Base-by-base conservation (phyloP, 1,140 invertebrate species). In the Drosophila pallidifrons region DNA sequence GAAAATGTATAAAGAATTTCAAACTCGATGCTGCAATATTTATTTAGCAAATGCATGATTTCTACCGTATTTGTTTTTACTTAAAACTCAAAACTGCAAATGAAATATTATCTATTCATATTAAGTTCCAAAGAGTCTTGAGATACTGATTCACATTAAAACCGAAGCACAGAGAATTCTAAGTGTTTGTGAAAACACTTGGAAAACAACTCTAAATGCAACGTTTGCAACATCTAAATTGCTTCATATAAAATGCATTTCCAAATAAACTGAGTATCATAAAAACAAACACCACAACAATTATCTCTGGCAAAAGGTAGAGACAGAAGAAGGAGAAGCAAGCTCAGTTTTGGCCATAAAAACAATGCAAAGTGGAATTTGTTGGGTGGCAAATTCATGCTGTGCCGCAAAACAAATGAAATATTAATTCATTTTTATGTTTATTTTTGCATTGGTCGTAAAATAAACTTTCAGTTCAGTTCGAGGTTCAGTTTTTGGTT, bases 391-490 rank as follows among this genome's bases (percentile, higher is more conserved):
- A 13, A n/a, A 43, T 43, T 13, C 41, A n/a, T 15, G 20, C 25
- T 43, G 13, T 13, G 11, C 43, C 5, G 52, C 32, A 73, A 79
- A 77, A 65, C 59, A 65, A 69, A 81, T 85, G 52, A 81, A 85
- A 85, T 87, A 87, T 86, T 87, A 85, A 85, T 86, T 81, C 79
- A 86, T 72, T 81, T 79, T 63, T 75, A 64, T 74, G 32, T 55
- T 38, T 55, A 55, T 55, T 55, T 67, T 78, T 81, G 64, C 51
- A 77, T 38, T 69, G 54, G 45, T 66, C 82, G 59, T 85, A 79
- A 85, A 85, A 86, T 63, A 64, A 80, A n/a, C 20, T 61, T 63
- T 38, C 8, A 38, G 35, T 38, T 38, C 7, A 3, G 35, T 38
- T 38, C 30, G 10, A 10, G 10, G 38, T 43, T 65, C 54, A 16